These are phyloP conservation scores for Cyphomyrus plagiostoma DNA, from an alignment of 2,113 vertebrate species.

Conservation along the genomic window DNA sequence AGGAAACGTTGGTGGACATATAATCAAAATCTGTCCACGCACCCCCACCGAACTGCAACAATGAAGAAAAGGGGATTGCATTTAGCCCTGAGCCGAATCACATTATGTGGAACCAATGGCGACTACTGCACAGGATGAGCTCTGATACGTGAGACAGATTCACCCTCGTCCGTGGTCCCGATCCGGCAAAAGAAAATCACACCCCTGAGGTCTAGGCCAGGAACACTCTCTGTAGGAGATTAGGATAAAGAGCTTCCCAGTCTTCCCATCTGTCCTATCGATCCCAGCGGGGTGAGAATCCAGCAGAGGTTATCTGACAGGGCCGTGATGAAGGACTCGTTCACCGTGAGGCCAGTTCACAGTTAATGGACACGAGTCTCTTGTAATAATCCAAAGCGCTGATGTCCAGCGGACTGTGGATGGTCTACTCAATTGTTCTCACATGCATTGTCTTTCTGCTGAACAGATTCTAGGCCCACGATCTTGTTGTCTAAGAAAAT, in stretches of 20 bases:
- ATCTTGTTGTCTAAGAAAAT: constrained; percentile 1
- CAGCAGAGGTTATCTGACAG: background rate
- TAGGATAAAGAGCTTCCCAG: background rate
- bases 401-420: background rate
- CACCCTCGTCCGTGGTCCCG: too few relatives aligned
- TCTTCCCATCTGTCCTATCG: background rate
- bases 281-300: background rate
- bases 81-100: background rate
- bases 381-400: background rate
- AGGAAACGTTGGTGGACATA: background rate
- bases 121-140: background rate
- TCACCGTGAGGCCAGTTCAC: background rate
- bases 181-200: background rate
- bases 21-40: background rate
- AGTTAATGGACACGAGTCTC: background rate
- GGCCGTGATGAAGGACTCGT: background rate
- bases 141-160: background rate
- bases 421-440: background rate
- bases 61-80: background rate
- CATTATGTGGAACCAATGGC: background rate
- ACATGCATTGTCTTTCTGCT: background rate
- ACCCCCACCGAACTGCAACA: background rate
- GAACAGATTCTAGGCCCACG: background rate
- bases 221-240: background rate
- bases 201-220: background rate